A percentile compares a stretch with the other conserved stretches of the same genome.
These are phyloP conservation scores for Zophobas atratus DNA, from an alignment of 1,140 invertebrate species.

Conservation along the genomic window DNA sequence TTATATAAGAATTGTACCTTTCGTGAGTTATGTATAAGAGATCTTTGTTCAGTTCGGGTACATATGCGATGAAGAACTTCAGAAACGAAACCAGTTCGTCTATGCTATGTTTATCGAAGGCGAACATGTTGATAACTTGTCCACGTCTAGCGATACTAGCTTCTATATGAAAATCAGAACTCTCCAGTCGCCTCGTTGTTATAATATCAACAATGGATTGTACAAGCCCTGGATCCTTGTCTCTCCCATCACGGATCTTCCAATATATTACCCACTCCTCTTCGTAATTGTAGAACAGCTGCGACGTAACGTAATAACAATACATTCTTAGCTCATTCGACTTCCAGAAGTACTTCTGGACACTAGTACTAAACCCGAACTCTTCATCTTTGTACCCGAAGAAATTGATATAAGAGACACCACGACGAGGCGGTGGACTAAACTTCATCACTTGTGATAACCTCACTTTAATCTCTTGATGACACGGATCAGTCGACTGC, in stretches of 20 bases:
- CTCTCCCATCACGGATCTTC: neutral
- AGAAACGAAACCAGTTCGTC: neutral
- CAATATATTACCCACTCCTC: neutral
- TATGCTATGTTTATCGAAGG: neutral
- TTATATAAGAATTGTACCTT: constrained; percentile 1
- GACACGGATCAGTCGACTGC: constrained; percentile 65
- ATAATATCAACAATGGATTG: neutral
- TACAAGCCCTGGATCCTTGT: neutral
- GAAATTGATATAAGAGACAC: constrained; percentile 36
- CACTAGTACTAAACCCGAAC: constrained; percentile 28
- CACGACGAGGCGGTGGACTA: constrained; percentile 33
- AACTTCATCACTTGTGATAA: constrained; percentile 55
- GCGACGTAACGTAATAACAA: neutral
- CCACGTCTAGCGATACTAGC: neutral
- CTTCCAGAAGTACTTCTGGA: neutral
- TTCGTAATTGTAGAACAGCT: neutral
- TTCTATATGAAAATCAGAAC: neutral
- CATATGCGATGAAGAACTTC: neutral
- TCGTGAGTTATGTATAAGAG: neutral
- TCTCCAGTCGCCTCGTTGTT: neutral
- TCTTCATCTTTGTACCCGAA: constrained; percentile 52
- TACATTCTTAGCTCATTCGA: constrained; percentile 8
- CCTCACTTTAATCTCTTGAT: constrained; percentile 62
- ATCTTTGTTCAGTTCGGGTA: neutral
- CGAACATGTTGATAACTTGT: neutral